phyloP scores from a whole-genome alignment of 2,797 vertebrate species.

The Takifugu rubripes region DNA sequence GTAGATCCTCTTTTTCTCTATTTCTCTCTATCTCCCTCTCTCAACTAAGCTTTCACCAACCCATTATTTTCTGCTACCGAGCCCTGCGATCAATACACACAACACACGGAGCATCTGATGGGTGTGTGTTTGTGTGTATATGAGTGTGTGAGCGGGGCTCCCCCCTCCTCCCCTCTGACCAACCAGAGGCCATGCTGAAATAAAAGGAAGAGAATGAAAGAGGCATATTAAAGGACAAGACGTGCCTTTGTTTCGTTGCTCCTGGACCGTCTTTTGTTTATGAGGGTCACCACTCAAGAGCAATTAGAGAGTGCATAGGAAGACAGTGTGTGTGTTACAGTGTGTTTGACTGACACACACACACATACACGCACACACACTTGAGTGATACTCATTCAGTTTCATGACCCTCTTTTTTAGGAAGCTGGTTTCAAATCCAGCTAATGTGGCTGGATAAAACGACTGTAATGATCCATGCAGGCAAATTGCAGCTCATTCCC shows the following conservation, averaged over 20 bases:
- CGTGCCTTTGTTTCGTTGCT: slow-evolving; percentile 41
- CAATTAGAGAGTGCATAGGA: slow-evolving; percentile 35
- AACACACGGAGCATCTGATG: slow-evolving; percentile 78
- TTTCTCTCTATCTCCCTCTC: slow-evolving; percentile 60
- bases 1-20: slow-evolving; percentile 46
- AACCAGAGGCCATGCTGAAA: slow-evolving; percentile 40
- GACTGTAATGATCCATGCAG: too few species aligned
- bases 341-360: not conserved
- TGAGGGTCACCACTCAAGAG: slow-evolving; percentile 43
- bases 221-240: slow-evolving; percentile 43
- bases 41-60: slow-evolving; percentile 77
- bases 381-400: not conserved
- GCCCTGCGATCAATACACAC: slow-evolving; percentile 85
- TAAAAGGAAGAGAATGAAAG: slow-evolving; percentile 33
- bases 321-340: slow-evolving; percentile 1
- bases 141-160: slow-evolving; percentile 7
- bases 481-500: too few species aligned
- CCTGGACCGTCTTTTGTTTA: slow-evolving; percentile 44
- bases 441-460: not conserved
- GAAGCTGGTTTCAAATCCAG: not conserved
- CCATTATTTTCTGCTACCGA: slow-evolving; percentile 87
- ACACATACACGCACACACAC: slow-evolving; percentile 1
- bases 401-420: too few species aligned
- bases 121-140: slow-evolving; percentile 7
- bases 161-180: slow-evolving; percentile 14